Evolutionary conservation across 2,888 invertebrate genomes (phyloP), one percentile per base, ranked within the genome.

Genomic region (Tribolium freemani): DNA sequence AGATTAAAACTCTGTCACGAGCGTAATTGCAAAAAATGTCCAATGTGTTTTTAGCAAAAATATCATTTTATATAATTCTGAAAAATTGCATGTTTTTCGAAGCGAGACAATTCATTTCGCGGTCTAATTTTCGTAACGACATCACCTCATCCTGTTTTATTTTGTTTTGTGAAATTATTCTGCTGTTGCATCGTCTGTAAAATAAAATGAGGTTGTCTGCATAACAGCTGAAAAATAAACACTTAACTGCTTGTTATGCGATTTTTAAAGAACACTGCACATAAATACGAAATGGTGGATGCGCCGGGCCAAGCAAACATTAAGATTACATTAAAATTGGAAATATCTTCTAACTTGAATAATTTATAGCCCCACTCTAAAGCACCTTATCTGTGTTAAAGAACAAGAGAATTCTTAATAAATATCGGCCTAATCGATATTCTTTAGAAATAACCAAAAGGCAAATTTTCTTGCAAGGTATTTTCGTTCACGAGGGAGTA

Each of bases 201-300:
- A 56, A 56, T 26, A 13, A 56, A 56, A 56, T 56, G 9, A 56
- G 10, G 21, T 56, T 31, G 54, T 30, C 21, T 30, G 54, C 26
- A 31, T 30, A n/a, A 31, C 13, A n/a, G 11, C 54, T 30, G 54
- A 26, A 30, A 56, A 30, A 56, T 56, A 56, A 56, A 56, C 54
- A 56, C 26, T 56, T 56, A 56, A 8, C 31, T 56, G n/a, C 54
- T 56, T 26, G 53, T 56, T 56, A 30, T 56, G 54, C 54, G 54
- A 26, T 56, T 56, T 56, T 2, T 56, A 30, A 56, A 26, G 26
- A 30, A 53, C 5, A 53, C 11, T 0, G 1, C 54, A 26, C 13
- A 30, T 56, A 20, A 21, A 53, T 56, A 30, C n/a, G 26, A 30
- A 31, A 56, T 56, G 54, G 54, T 11, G 54, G 30, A 56, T 56